Base-by-base conservation (phyloP, 2,888 invertebrate species). In the Meta bourneti region DNA sequence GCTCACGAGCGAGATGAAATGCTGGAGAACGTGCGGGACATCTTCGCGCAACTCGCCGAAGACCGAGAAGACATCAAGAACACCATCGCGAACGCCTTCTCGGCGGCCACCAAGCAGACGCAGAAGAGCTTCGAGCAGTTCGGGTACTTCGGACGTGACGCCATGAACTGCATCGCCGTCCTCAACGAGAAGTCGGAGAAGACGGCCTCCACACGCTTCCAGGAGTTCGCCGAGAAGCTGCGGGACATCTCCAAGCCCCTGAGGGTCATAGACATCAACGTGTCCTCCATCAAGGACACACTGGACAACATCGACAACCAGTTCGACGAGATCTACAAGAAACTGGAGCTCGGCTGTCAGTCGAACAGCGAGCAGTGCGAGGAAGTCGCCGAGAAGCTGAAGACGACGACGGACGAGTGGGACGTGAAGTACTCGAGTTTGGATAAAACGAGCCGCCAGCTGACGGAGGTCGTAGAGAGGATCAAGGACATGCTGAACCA, bases 231-330 rank as follows among this genome's bases (percentile, higher is more conserved):
- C 19, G 74, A 80, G 2, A 85, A 71, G 19, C 74, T 90, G 16
- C 74, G 34, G n/a, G 74, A 54, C 9, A 75, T 85, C 0, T 70
- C 74, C 7, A 74, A 80, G 0, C 48, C 19, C 13, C 7, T 90
- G 70, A 80, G 51, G 8, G 19, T 16, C 19, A 49, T 72, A 7
- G 74, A 61, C 49, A 61, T 85, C 52, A 80, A 85, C 48, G 70
- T 85, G 11, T 49, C 69, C 4, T 74, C 69, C 11, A 81, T 90
- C 11, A 79, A 75, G 69, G 48, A 61, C n/a, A 70, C 79, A 0
- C 19, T 90, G 20, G 90, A 90, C 74, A 85, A 80, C 74, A 80
- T 90, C 34, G 90, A 90, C 49, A 78, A 49, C 7, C 90, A 85
- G 70, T 80, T 90, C 16, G 85, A 85, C 72, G 80, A 90, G 9